Percentiles rank a stretch among this genome's conserved stretches.
Conservation (phyloP, 1,140 invertebrate species). For the Drosophila trapezifrons region DNA sequence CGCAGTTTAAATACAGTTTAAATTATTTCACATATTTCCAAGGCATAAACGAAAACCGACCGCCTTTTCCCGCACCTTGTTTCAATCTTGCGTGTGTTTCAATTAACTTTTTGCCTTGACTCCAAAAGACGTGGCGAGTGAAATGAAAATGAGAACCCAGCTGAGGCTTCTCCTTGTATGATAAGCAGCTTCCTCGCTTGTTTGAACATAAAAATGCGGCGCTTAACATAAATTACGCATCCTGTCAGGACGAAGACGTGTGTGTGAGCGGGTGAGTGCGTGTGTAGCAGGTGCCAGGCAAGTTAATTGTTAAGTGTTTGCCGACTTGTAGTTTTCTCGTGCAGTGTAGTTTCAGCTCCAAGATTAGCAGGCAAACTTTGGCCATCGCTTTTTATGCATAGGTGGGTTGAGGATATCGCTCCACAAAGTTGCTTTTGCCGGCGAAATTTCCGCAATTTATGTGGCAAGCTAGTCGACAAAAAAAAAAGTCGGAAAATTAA, state of each 20-base stretch:
- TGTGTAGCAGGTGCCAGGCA: conserved; percentile 61
- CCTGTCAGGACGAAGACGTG: conserved; percentile 58
- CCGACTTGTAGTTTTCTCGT: conserved; percentile 53
- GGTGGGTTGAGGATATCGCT: conserved; percentile 30
- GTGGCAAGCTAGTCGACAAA: conserved; percentile 53
- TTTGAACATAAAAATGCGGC: conserved; percentile 80
- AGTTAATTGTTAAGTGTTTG: conserved; percentile 81
- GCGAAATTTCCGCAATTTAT: conserved; percentile 65
- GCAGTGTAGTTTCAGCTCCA: conserved; percentile 36
- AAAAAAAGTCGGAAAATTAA: conserved; percentile 21
- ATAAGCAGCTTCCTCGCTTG: conserved; percentile 80
- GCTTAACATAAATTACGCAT: conserved; percentile 81
- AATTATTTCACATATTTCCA: not conserved
- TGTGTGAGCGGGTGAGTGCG: conserved; percentile 8
- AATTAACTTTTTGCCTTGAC: conserved; percentile 78
- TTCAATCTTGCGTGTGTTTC: conserved; percentile 76
- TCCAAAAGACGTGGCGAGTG: conserved; percentile 56
- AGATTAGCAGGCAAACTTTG: conserved; percentile 77
- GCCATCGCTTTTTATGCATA: conserved; percentile 58
- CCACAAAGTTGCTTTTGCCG: conserved; percentile 64
- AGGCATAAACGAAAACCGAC: conserved; percentile 38
- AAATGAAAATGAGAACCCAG: conserved; percentile 53
- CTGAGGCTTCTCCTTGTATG: conserved; percentile 52
- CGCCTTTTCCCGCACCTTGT: conserved; percentile 37
- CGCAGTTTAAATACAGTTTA: not conserved